Evolutionary conservation across 2,888 invertebrate genomes (phyloP).

Genomic region (Andrena camellia): DNA sequence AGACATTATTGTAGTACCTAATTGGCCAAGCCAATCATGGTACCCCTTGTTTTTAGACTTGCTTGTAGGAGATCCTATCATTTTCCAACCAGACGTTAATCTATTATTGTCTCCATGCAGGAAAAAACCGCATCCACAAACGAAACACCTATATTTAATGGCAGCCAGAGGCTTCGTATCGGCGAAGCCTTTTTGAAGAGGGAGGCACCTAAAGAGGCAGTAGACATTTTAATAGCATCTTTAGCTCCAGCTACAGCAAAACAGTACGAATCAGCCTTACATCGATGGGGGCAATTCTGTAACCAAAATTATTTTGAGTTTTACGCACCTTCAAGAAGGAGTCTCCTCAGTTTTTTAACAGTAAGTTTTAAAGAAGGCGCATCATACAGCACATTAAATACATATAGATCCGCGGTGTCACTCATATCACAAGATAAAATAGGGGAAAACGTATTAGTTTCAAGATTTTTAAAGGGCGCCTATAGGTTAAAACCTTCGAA

Average conservation of each 20-base stretch:
- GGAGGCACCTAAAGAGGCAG: neutral
- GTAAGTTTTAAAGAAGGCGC: neutral
- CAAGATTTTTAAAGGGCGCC: neutral
- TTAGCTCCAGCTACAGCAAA: too few species aligned
- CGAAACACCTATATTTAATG: neutral
- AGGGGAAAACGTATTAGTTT: neutral
- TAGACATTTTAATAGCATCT: too few species aligned
- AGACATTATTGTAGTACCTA: neutral
- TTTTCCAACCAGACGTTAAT: neutral
- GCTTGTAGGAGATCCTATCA: neutral
- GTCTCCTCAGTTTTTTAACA: neutral
- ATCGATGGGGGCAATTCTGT: too few species aligned
- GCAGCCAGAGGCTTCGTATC: neutral
- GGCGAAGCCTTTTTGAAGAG: neutral
- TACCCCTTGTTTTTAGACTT: neutral
- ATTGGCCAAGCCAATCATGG: neutral
- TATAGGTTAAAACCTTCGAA: neutral
- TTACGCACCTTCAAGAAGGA: too few species aligned
- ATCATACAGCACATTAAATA: neutral
- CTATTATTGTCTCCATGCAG: neutral
- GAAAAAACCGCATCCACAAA: neutral
- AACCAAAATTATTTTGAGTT: too few species aligned
- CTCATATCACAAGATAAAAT: neutral
- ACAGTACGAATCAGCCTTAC: too few species aligned
- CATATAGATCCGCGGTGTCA: neutral